Percentiles rank a stretch among this genome's conserved stretches.
Evolutionary conservation across 2,113 vertebrate species (phyloP).

Genomic region (Dicerorhinus sumatrensis): DNA sequence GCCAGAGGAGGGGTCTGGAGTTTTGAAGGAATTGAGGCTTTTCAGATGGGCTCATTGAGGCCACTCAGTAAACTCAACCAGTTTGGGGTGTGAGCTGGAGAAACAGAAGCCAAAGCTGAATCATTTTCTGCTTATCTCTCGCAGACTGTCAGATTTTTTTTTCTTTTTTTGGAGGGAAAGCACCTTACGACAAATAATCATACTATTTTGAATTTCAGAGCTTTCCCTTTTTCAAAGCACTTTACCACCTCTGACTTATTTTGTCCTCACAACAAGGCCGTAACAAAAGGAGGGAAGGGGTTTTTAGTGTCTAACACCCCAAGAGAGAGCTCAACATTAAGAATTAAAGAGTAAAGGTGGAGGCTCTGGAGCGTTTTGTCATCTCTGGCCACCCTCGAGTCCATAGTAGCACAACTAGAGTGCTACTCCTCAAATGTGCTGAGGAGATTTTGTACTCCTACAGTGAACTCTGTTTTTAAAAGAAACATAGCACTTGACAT

Average conservation of each 20-base stretch:
- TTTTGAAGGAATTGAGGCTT: background rate
- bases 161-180: constrained; percentile 77
- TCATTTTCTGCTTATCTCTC: constrained; percentile 77
- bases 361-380: background rate
- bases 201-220: constrained; percentile 81
- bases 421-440: too few species aligned
- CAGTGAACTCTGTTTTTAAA: background rate
- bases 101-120: constrained; percentile 72
- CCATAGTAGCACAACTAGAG: background rate
- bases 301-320: background rate
- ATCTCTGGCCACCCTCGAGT: background rate
- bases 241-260: constrained; percentile 54
- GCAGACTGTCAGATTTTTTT: constrained; percentile 62
- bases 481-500: rapidly evolving
- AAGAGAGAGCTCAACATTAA: background rate
- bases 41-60: background rate
- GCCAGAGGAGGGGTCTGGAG: background rate
- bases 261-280: constrained; percentile 19
- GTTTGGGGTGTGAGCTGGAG: constrained; percentile 31
- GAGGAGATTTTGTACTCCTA: too few species aligned
- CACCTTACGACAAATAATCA: constrained; percentile 79
- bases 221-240: constrained; percentile 79
- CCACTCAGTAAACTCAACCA: background rate
- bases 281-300: background rate
- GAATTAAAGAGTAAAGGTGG: background rate